These are phyloP conservation scores for Promerops cafer DNA, from an alignment of 2,113 vertebrate species.

Conservation along the genomic window DNA sequence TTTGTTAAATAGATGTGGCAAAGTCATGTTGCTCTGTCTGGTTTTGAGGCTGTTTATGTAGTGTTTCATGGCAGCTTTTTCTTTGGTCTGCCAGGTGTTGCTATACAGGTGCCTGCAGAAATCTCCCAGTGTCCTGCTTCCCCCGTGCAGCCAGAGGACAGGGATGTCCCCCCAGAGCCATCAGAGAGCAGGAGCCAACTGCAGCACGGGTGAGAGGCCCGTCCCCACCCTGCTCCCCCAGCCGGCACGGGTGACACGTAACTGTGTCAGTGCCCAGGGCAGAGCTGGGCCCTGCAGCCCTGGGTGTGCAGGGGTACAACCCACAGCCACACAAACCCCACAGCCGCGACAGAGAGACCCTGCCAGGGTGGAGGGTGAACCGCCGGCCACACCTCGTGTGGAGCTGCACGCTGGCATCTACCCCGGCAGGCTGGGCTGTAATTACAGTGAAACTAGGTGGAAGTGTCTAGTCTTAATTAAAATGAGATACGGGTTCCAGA, in stretches of 20 bases:
- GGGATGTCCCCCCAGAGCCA: accelerated
- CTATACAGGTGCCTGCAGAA: not conserved
- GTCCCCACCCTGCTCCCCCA: not conserved
- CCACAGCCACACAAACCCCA: not conserved
- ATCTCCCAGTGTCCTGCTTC: not conserved
- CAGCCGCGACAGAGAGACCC: accelerated
- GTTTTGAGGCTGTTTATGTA: not conserved
- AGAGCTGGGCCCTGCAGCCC: not conserved
- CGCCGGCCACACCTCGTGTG: not conserved
- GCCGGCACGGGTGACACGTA: accelerated
- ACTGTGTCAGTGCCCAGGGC: not conserved
- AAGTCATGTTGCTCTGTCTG: not conserved
- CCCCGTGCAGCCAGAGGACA: not conserved
- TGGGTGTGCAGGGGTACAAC: not conserved
- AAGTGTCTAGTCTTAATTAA: constrained; percentile 4
- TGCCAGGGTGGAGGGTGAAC: not conserved
- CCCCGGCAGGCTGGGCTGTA: not conserved
- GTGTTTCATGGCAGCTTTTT: not conserved
- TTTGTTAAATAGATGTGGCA: not conserved
- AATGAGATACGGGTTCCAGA: not conserved
- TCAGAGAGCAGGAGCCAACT: not conserved
- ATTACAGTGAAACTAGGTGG: not conserved
- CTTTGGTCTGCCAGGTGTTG: not conserved
- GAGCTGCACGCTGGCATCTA: not conserved
- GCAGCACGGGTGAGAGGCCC: accelerated